These are phyloP conservation scores for Dysmachus trigonus DNA, from an alignment of 2,888 invertebrate species.

Conservation along the genomic window DNA sequence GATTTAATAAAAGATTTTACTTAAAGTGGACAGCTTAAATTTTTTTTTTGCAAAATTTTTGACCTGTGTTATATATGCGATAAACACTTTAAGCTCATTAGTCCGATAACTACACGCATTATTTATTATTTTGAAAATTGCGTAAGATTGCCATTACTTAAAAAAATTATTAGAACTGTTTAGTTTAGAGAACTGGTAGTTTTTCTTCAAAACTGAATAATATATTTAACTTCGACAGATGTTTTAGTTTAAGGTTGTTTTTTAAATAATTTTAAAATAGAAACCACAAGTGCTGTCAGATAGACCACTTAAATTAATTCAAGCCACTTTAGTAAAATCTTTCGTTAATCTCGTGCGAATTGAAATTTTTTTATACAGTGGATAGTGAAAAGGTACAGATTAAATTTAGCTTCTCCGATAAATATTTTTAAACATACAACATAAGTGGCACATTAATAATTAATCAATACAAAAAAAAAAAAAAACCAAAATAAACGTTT, in stretches of 20 bases:
- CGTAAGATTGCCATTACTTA: too few relatives aligned
- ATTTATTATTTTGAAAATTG: not conserved
- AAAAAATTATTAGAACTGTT: too few relatives aligned
- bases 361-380: not conserved
- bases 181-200: too few relatives aligned
- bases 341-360: not conserved
- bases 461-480: conserved; percentile 11
- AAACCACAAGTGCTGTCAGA: not conserved
- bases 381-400: not conserved
- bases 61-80: not conserved
- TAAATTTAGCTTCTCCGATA: not conserved
- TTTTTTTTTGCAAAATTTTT: not conserved
- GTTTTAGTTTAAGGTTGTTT: not conserved
- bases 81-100: not conserved
- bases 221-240: too few relatives aligned
- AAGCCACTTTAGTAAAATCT: not conserved
- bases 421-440: not conserved
- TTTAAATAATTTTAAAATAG: not conserved
- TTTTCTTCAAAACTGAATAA: too few relatives aligned
- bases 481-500: not conserved
- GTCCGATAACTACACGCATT: not conserved
- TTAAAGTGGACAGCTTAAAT: not conserved
- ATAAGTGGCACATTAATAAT: conserved; percentile 9
- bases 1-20: not conserved
- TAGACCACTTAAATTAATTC: not conserved